phyloP scores from a whole-genome alignment of 2,888 invertebrate genomes.

The Agrilus cyanescens region DNA sequence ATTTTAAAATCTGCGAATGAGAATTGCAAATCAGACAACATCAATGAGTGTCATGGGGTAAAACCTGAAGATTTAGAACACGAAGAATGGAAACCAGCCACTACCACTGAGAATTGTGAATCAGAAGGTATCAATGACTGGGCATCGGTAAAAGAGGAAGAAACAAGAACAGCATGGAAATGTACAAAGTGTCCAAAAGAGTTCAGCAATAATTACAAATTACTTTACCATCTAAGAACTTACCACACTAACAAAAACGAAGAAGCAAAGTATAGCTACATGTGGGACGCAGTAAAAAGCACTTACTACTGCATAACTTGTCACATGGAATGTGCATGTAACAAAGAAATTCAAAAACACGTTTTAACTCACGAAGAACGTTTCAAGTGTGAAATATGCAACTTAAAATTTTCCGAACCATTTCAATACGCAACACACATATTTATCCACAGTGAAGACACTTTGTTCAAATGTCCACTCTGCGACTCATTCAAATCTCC shows the following conservation, averaged over 20 bases:
- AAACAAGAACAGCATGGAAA: slow-evolving; percentile 19
- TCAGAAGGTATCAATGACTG: too few relatives aligned
- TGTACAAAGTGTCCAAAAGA: slow-evolving; percentile 25
- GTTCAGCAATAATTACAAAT: slow-evolving; percentile 21
- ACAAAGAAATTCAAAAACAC: slow-evolving; percentile 14
- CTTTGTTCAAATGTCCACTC: slow-evolving; percentile 9
- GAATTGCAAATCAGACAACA: too few relatives aligned
- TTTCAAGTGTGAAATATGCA: slow-evolving; percentile 7
- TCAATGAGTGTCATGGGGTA: too few relatives aligned
- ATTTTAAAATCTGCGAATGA: too few relatives aligned
- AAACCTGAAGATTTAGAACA: too few relatives aligned
- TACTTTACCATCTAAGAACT: slow-evolving; percentile 21
- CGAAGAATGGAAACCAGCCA: too few relatives aligned
- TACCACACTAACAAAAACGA: slow-evolving; percentile 8
- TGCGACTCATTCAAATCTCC: slow-evolving; percentile 6
- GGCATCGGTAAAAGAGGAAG: too few relatives aligned
- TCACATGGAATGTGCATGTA: slow-evolving; percentile 8
- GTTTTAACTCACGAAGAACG: slow-evolving; percentile 12
- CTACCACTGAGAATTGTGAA: too few relatives aligned
- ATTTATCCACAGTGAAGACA: slow-evolving; percentile 4
- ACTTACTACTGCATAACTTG: slow-evolving; percentile 16
- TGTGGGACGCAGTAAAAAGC: slow-evolving; percentile 23
- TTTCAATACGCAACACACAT: slow-evolving; percentile 14
- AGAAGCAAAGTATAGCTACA: slow-evolving; percentile 18
- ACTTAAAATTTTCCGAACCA: slow-evolving; percentile 12